Evolutionary conservation across 2,888 invertebrate species (phyloP).

Genomic region (Eudemis profundana): DNA sequence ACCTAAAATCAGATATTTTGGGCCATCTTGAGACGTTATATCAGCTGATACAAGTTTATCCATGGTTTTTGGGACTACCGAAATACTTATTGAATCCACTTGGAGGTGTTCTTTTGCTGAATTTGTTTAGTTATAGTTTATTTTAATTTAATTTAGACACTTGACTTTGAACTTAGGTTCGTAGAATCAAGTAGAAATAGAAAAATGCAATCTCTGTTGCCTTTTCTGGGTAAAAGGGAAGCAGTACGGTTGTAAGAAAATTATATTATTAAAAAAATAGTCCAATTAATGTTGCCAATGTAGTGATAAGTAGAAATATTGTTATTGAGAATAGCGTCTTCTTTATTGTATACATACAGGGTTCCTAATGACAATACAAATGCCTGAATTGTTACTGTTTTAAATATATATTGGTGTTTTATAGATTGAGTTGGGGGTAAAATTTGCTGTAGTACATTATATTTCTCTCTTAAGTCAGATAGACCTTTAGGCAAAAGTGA

Average conservation of each 20-base stretch:
- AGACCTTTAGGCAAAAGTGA: no score
- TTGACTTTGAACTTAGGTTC: constrained; percentile 51
- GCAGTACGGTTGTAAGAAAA: constrained; percentile 58
- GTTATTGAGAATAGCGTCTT: constrained; percentile 37
- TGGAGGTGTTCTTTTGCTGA: constrained; percentile 1
- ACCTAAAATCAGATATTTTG: no score
- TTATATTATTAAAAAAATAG: constrained; percentile 19
- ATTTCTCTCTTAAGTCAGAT: no score
- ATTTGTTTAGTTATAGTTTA: constrained; percentile 39
- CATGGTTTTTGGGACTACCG: no score
- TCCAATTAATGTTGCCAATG: constrained; percentile 36
- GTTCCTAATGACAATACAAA: constrained; percentile 34
- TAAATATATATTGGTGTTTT: constrained; percentile 23
- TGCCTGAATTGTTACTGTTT: constrained; percentile 33
- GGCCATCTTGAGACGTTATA: no score
- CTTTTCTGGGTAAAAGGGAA: constrained; percentile 68
- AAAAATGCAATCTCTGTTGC: constrained; percentile 59
- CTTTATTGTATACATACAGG: constrained; percentile 37
- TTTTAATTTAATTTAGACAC: constrained; percentile 36
- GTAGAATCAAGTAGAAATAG: constrained; percentile 49
- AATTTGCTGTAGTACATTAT: no score
- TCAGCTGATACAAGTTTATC: no score
- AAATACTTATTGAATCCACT: no score
- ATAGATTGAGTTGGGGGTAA: constrained; percentile 14
- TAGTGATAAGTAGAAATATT: constrained; percentile 34